phyloP scores from a whole-genome alignment of 2,888 invertebrate species.

The Romanomermis culicivorax region DNA sequence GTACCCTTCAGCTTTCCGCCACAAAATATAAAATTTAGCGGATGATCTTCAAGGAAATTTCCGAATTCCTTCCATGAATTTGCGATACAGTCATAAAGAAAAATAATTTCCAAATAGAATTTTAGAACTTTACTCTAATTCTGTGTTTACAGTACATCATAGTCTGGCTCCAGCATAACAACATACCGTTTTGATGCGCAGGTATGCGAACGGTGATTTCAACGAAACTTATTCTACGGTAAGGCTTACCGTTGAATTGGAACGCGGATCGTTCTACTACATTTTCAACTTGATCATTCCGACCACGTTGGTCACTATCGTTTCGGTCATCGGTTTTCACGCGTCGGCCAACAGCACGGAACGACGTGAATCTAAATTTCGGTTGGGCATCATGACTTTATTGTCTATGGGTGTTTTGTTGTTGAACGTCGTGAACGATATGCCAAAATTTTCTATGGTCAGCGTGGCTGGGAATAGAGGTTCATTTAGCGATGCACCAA shows the following conservation, averaged over 20 bases:
- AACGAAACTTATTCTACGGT: constrained; percentile 10
- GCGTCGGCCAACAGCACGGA: constrained; percentile 34
- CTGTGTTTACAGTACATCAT: no score
- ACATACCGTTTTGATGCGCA: no score
- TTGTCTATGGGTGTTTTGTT: constrained; percentile 34
- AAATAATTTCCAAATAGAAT: no score
- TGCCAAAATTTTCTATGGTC: constrained; percentile 31
- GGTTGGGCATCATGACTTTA: constrained; percentile 35
- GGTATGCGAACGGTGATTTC: no score
- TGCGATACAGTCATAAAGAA: no score
- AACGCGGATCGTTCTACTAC: constrained; percentile 34
- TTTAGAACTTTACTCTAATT: no score
- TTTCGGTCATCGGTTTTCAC: constrained; percentile 36
- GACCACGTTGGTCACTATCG: constrained; percentile 33
- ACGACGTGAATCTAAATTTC: constrained; percentile 25
- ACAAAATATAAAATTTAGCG: no score
- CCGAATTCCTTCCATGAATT: no score
- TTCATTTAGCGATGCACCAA: constrained; percentile 34
- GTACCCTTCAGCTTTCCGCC: no score
- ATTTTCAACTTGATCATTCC: constrained; percentile 36
- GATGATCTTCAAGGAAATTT: no score
- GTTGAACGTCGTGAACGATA: constrained; percentile 35
- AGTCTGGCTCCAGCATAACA: no score
- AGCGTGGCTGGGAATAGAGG: constrained; percentile 24
- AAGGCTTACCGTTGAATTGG: constrained; percentile 18